phyloP scores from a whole-genome alignment of 1,140 invertebrate species.

The Coptotermes formosanus region DNA sequence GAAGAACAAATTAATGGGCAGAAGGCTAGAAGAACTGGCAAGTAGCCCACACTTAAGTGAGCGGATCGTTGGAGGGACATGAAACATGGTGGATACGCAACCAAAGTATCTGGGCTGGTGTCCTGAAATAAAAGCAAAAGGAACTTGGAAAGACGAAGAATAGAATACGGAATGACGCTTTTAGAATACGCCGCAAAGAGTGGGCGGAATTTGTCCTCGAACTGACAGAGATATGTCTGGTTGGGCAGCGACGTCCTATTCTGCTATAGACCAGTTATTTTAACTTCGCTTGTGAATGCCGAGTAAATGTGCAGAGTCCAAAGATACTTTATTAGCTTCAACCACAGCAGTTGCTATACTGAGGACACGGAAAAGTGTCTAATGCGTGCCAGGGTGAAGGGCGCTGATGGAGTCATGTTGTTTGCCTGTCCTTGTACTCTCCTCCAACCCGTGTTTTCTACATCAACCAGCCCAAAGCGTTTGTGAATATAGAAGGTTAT shows the following conservation, averaged over 20 bases:
- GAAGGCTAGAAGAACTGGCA: neutral
- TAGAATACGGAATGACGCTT: neutral
- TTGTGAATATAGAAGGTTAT: too few species aligned
- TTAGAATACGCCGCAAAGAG: neutral
- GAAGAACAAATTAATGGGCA: neutral
- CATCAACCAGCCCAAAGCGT: too few species aligned
- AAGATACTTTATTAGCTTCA: too few species aligned
- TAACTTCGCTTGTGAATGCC: too few species aligned
- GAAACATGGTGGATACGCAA: neutral
- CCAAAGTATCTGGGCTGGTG: neutral
- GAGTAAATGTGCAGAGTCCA: too few species aligned
- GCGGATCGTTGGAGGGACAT: neutral
- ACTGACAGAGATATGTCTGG: neutral
- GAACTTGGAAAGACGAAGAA: constrained; percentile 1
- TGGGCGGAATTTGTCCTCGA: constrained; percentile 1
- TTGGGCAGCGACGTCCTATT: neutral
- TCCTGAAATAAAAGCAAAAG: neutral
- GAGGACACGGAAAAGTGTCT: too few species aligned
- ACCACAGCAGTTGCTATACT: too few species aligned
- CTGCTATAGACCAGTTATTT: too few species aligned
- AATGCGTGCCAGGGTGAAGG: too few species aligned
- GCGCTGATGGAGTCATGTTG: too few species aligned
- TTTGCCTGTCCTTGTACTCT: too few species aligned
- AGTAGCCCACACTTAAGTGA: neutral
- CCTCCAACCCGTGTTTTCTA: too few species aligned